Conservation (phyloP, 2,888 invertebrate species). For the Sarcophaga carnaria region DNA sequence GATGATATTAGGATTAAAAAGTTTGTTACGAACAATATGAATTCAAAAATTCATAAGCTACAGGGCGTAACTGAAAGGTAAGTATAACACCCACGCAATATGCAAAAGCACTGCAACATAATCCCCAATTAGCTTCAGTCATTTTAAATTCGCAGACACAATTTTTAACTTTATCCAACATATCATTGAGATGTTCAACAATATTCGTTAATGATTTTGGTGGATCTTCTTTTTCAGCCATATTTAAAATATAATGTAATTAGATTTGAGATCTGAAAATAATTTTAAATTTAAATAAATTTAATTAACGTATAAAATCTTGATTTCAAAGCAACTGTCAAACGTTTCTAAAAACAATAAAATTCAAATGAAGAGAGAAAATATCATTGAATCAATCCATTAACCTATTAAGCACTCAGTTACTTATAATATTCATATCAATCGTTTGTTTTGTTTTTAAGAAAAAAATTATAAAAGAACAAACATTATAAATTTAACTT, state of each 20-base stretch:
- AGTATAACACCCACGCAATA: slow-evolving; percentile 48
- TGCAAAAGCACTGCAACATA: slow-evolving; percentile 48
- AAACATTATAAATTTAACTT: too few relatives aligned
- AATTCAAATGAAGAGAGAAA: too few relatives aligned
- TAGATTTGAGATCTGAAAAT: neutral
- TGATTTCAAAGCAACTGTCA: too few relatives aligned
- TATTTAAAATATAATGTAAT: slow-evolving; percentile 6
- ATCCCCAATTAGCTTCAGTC: slow-evolving; percentile 55
- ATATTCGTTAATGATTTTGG: neutral
- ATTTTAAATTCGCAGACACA: slow-evolving; percentile 45
- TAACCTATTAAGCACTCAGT: too few relatives aligned
- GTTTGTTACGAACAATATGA: neutral
- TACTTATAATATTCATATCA: too few relatives aligned
- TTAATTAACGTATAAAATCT: too few relatives aligned
- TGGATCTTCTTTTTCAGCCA: slow-evolving; percentile 6
- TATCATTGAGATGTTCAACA: slow-evolving; percentile 22
- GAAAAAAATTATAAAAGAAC: too few relatives aligned
- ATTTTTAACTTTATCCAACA: slow-evolving; percentile 29
- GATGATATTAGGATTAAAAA: neutral
- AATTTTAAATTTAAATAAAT: too few relatives aligned
- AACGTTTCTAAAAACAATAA: too few relatives aligned
- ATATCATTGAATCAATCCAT: too few relatives aligned
- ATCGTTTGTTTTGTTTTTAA: too few relatives aligned
- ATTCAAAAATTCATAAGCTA: slow-evolving; percentile 45
- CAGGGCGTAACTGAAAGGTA: slow-evolving; percentile 25